A percentile compares a stretch with the other conserved stretches of the same genome.
These are phyloP conservation scores for Autographa pulchrina DNA, from an alignment of 2,888 invertebrate genomes.

Conservation along the genomic window DNA sequence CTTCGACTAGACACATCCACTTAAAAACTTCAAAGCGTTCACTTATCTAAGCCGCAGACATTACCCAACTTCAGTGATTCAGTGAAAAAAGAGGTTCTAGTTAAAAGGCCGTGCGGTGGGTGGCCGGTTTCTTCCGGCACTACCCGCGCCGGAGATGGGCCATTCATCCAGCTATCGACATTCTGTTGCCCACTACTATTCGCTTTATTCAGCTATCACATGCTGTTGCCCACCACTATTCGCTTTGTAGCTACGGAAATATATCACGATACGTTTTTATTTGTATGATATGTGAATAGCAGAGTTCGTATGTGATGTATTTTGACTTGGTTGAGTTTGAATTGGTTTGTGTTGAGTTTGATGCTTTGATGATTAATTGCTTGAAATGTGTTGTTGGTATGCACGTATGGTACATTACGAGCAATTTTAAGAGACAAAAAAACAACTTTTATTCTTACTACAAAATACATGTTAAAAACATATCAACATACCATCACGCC, in stretches of 20 bases:
- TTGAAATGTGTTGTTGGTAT: not conserved
- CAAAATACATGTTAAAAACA: too few species aligned
- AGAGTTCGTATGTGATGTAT: conserved; percentile 35
- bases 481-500: too few species aligned
- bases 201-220: conserved; percentile 12
- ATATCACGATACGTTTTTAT: conserved; percentile 58
- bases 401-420: too few species aligned
- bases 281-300: conserved; percentile 47
- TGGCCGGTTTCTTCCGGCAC: conserved; percentile 76
- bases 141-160: conserved; percentile 79
- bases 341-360: conserved; percentile 17
- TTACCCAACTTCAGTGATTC: conserved; percentile 50
- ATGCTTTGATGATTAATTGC: not conserved
- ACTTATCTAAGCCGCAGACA: conserved; percentile 43
- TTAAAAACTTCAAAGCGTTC: conserved; percentile 44
- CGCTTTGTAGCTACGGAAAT: conserved; percentile 60
- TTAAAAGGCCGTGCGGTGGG: conserved; percentile 73
- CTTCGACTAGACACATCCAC: not conserved
- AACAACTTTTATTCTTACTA: too few species aligned
- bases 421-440: too few species aligned
- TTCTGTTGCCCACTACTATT: conserved; percentile 30
- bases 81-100: conserved; percentile 69
- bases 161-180: conserved; percentile 79
- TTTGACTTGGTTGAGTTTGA: conserved; percentile 7
- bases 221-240: conserved; percentile 55